These are phyloP conservation scores for Chondrosia reniformis DNA, from an alignment of 37 sponge, comb jelly and placozoan species.

Conservation along the genomic window DNA sequence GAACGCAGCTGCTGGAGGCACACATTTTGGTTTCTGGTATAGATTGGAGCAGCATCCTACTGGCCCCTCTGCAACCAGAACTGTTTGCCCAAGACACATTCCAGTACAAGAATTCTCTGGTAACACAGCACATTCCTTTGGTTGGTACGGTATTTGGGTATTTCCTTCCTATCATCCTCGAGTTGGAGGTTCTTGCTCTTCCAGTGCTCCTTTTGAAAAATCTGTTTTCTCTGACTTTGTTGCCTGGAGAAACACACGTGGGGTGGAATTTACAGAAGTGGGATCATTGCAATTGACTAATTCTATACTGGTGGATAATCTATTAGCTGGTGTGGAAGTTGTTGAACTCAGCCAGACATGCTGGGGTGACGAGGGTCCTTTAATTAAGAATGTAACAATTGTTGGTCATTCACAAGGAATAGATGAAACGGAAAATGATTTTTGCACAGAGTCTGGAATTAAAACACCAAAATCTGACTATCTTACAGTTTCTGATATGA, in stretches of 20 bases:
- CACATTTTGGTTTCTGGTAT: conserved; percentile 96
- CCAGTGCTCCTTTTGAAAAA: conserved; percentile 28
- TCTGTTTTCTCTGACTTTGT: conserved; percentile 63
- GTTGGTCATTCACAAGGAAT: conserved; percentile 45
- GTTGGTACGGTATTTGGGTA: conserved; percentile 97
- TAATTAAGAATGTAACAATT: conserved; percentile 46
- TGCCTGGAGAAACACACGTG: conserved; percentile 73
- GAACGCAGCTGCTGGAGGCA: conserved; percentile 95
- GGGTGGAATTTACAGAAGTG: conserved; percentile 71
- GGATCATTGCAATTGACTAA: conserved; percentile 68
- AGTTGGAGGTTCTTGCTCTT: conserved; percentile 52
- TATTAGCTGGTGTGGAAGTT: conserved; percentile 65
- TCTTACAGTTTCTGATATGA: conserved; percentile 64
- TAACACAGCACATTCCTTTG: conserved; percentile 93
- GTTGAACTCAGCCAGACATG: conserved; percentile 1
- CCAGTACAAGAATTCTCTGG: conserved; percentile 62
- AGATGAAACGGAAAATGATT: neutral
- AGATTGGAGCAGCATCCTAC: conserved; percentile 80
- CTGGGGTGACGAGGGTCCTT: conserved; percentile 53
- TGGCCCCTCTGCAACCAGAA: conserved; percentile 71
- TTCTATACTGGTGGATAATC: conserved; percentile 67
- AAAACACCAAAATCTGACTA: conserved; percentile 59
- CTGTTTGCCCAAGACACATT: conserved; percentile 62
- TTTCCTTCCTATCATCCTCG: conserved; percentile 69
- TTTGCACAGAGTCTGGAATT: conserved; percentile 65